These are phyloP conservation scores for Myotis brandtii DNA, from an alignment of 2,113 vertebrate species.

Conservation along the genomic window DNA sequence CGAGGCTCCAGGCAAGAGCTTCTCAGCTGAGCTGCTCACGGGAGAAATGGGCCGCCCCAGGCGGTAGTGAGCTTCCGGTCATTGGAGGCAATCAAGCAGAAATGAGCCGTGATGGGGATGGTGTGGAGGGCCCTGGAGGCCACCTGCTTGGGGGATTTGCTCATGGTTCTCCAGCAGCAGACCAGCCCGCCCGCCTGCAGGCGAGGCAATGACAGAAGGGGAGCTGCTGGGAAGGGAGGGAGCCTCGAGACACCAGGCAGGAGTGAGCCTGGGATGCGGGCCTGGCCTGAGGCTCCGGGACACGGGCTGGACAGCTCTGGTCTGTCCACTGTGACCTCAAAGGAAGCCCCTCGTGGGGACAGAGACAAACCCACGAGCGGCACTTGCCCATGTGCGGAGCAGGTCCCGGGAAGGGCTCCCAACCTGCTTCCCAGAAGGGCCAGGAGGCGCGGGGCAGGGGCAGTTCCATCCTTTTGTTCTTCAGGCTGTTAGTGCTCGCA, in stretches of 20 bases:
- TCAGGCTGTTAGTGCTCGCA: too few species aligned
- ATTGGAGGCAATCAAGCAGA: neutral
- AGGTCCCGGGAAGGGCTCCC: neutral
- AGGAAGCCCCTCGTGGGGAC: neutral
- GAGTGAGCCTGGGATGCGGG: neutral
- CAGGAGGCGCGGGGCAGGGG: too few species aligned
- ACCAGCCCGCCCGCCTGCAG: neutral
- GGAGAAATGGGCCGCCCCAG: neutral
- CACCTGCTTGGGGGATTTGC: neutral
- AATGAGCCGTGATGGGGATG: neutral
- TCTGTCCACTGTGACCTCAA: neutral
- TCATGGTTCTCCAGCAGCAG: neutral
- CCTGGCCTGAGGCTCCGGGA: neutral
- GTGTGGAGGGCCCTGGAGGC: neutral
- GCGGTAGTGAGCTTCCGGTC: neutral
- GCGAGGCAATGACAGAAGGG: neutral
- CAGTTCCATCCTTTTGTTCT: neutral
- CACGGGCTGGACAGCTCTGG: neutral
- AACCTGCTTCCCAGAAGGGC: neutral
- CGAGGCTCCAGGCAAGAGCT: neutral
- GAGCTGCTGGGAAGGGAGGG: neutral
- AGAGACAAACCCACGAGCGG: neutral
- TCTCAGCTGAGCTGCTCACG: neutral
- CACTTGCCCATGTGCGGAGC: neutral
- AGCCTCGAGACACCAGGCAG: neutral